Conservation (phyloP, 2,113 vertebrate genomes). For the Cercopithecus mona region DNA sequence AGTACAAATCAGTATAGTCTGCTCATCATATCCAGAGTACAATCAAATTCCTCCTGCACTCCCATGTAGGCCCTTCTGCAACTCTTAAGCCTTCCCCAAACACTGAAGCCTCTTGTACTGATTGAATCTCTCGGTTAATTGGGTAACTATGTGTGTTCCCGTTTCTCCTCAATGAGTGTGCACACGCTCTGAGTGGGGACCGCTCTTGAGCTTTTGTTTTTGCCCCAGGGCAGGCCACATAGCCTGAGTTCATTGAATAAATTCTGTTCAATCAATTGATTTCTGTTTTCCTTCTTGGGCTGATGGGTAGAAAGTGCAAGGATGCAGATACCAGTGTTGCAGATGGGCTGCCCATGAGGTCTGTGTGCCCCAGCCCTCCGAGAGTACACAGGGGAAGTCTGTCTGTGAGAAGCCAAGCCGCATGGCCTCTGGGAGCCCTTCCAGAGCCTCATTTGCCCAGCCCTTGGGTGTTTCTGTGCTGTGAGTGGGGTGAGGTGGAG, state of each 20-base stretch:
- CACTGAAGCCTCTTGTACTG: background rate
- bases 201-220: background rate
- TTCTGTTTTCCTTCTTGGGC: background rate
- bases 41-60: background rate
- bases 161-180: background rate
- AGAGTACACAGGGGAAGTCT: accelerated
- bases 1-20: no score
- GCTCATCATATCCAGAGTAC: background rate
- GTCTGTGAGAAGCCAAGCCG: background rate
- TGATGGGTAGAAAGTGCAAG: background rate
- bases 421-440: background rate
- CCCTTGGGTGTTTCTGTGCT: background rate
- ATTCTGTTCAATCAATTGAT: background rate
- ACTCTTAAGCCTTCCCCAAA: background rate
- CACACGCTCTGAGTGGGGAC: background rate
- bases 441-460: background rate
- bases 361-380: background rate
- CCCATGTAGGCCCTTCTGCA: accelerated
- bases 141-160: background rate
- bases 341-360: background rate
- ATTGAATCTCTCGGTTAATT: background rate
- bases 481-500: background rate
- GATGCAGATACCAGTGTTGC: background rate
- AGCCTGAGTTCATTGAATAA: background rate
- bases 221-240: background rate